Evolutionary conservation across 2,888 invertebrate species (phyloP).

Genomic region (Nemapogon koenigi): DNA sequence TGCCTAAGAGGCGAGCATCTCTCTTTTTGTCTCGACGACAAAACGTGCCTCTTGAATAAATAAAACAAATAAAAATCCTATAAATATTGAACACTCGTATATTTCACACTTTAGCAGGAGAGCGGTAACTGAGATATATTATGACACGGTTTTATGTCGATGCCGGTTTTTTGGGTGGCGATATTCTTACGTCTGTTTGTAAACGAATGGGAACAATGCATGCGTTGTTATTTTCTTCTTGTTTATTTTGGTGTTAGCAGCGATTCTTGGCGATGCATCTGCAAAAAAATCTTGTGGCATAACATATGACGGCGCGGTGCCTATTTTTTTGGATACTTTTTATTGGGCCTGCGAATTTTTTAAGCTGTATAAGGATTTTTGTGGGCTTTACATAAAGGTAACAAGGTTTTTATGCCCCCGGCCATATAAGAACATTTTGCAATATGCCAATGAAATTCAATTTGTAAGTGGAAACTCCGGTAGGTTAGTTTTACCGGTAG

Average conservation of each 20-base stretch:
- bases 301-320: conserved; percentile 18
- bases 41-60: conserved; percentile 56
- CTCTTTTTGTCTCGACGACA: conserved; percentile 47
- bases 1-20: conserved; percentile 30
- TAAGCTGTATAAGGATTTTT: background rate
- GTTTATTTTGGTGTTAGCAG: conserved; percentile 5
- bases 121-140: conserved; percentile 43
- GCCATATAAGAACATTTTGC: too few species aligned
- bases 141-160: conserved; percentile 44
- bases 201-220: conserved; percentile 45
- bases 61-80: conserved; percentile 58
- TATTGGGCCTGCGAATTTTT: conserved; percentile 1
- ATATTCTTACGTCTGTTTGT: conserved; percentile 52
- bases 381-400: background rate
- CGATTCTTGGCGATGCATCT: conserved; percentile 7
- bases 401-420: conserved; percentile 1
- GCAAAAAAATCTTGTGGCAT: conserved; percentile 24
- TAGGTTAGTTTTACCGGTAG: conserved; percentile 1
- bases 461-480: conserved; percentile 3
- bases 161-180: conserved; percentile 33
- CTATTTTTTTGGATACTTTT: conserved; percentile 5
- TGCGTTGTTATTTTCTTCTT: conserved; percentile 23
- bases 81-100: conserved; percentile 59
- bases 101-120: conserved; percentile 55
- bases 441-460: too few species aligned